A percentile compares a stretch with the other conserved stretches of the same genome.
phyloP scores from a whole-genome alignment of 2,888 invertebrate genomes.

The Eupeodes latifasciatus region DNA sequence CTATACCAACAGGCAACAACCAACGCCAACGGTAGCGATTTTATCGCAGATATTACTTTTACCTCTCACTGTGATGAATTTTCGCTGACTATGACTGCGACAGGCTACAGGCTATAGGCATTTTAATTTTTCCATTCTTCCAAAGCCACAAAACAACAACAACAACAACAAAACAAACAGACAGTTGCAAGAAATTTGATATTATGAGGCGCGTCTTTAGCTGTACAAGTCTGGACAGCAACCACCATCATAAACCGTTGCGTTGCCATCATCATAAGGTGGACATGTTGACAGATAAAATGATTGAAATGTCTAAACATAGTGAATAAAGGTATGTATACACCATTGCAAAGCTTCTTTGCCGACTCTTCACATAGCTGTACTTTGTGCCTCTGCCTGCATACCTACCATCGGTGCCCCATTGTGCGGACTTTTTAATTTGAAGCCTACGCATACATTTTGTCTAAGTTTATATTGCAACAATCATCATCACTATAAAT shows the following conservation, averaged over 20 bases:
- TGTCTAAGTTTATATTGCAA: slow-evolving; percentile 1
- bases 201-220: background rate
- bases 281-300: slow-evolving; percentile 59
- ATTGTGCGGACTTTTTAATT: slow-evolving; percentile 19
- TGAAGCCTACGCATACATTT: slow-evolving; percentile 46
- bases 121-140: background rate
- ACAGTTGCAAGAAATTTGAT: slow-evolving; percentile 40
- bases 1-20: background rate
- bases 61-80: background rate
- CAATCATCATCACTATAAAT: slow-evolving; percentile 1
- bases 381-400: background rate
- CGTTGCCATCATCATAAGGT: background rate
- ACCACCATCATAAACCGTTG: slow-evolving; percentile 16
- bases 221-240: slow-evolving; percentile 33
- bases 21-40: slow-evolving; percentile 30
- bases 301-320: slow-evolving; percentile 48
- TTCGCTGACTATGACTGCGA: background rate
- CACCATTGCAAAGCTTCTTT: slow-evolving; percentile 20
- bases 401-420: slow-evolving; percentile 23
- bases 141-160: slow-evolving; percentile 14
- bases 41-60: background rate
- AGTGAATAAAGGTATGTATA: slow-evolving; percentile 12
- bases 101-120: background rate
- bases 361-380: background rate
- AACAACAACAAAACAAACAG: slow-evolving; percentile 1